Base-by-base conservation (phyloP, 2,113 vertebrate genomes). In the Corapipo altera region DNA sequence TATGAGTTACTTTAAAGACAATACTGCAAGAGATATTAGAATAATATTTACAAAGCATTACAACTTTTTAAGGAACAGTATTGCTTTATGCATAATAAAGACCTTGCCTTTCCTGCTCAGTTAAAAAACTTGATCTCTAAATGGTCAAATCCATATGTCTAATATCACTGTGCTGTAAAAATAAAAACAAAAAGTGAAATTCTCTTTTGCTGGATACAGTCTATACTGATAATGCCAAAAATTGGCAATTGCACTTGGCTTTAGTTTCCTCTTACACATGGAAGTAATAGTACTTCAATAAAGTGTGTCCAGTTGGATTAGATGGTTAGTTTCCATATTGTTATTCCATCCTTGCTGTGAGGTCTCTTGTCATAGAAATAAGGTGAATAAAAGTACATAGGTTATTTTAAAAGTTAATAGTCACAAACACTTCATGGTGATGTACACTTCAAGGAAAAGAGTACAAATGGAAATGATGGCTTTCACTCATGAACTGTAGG, bases 271-370 rank as follows among this genome's bases (percentile, higher is more conserved):
- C 72, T 92, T 97, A 89, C 98, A 98, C 95, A 96, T 98, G 98
- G 98, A 98, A 98, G 88, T 96, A 98, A 98, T 98, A 98, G 98
- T 89, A 92, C 87, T 96, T 95, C 89, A 97, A 81, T 97, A 96
- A 97, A 93, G 83, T 91, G 91, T 91, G 85, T 97, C 94, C 97
- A 97, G 49, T 96, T 98, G 98, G 97, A 97, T 96, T 94, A 96
- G 88, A 88, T 91, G 78, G 78, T 95, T 97, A 97, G 86, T 98
- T 98, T 98, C 97, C 98, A 97, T 97, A 96, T 93, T 89, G 97
- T 98, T 98, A 93, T 97, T 98, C 94, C 95, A 95, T 97, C 97
- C 97, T 95, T 96, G 93, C 96, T 98, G 97, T 97, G 97, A 95
- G 95, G 97, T 98, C 97, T 97, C 76, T 96, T 11, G 8, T 93